These are phyloP conservation scores for Drosophila subpulchrella DNA, from an alignment of 1,140 invertebrate genomes.

Conservation along the genomic window DNA sequence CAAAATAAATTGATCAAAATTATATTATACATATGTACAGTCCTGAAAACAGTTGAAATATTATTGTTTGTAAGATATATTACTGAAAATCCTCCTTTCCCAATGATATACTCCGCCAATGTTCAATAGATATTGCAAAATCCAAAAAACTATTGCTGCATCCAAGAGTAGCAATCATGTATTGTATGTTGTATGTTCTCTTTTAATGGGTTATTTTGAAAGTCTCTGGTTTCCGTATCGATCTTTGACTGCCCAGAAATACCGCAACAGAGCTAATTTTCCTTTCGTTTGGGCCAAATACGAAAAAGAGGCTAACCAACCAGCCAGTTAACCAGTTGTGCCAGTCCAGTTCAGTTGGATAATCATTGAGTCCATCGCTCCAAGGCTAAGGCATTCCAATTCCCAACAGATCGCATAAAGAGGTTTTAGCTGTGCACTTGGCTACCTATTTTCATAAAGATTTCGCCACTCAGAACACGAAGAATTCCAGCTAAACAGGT, in stretches of 20 bases:
- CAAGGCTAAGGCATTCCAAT: slow-evolving; percentile 25
- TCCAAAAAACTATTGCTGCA: slow-evolving; percentile 12
- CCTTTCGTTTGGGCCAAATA: slow-evolving; percentile 21
- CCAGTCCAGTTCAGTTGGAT: slow-evolving; percentile 27
- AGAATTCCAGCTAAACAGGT: slow-evolving; percentile 1
- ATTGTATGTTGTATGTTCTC: slow-evolving; percentile 9
- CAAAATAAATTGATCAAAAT: too few relatives aligned
- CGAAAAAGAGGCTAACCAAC: slow-evolving; percentile 9
- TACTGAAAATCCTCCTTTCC: neutral
- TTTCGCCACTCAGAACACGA: neutral
- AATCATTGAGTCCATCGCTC: slow-evolving; percentile 11
- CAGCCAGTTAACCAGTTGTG: slow-evolving; percentile 36
- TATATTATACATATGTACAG: too few relatives aligned
- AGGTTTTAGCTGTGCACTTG: slow-evolving; percentile 14
- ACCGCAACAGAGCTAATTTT: slow-evolving; percentile 17
- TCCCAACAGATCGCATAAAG: slow-evolving; percentile 15
- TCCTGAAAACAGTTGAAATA: too few relatives aligned
- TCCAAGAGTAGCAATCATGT: slow-evolving; percentile 26
- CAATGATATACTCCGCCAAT: neutral
- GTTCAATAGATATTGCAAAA: slow-evolving; percentile 17
- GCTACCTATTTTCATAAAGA: slow-evolving; percentile 1
- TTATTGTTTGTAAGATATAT: too few relatives aligned
- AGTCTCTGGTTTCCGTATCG: slow-evolving; percentile 13
- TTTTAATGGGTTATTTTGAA: slow-evolving; percentile 28
- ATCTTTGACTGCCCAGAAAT: slow-evolving; percentile 3